These are phyloP conservation scores for Dasypogon diadema DNA, from an alignment of 2,888 invertebrate species.

Conservation along the genomic window DNA sequence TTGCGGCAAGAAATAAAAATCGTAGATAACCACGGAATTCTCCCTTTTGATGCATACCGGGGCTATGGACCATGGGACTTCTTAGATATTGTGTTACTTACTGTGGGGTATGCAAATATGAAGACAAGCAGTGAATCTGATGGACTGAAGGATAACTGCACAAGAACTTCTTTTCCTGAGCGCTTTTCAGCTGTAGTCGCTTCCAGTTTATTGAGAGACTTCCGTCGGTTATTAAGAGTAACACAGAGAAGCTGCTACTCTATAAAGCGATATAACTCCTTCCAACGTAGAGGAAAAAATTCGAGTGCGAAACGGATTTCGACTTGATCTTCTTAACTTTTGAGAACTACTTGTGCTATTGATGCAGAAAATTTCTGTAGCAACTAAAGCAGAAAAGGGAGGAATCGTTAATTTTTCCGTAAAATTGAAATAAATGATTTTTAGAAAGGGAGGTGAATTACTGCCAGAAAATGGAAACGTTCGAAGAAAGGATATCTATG, in stretches of 20 bases:
- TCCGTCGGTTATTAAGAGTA: slow-evolving; percentile 9
- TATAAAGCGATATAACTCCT: not conserved
- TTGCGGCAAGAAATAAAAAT: slow-evolving; percentile 38
- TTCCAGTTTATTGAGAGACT: slow-evolving; percentile 36
- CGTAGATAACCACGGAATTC: slow-evolving; percentile 33
- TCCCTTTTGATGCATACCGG: not conserved
- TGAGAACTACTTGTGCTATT: slow-evolving; percentile 21
- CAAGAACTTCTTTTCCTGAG: slow-evolving; percentile 34
- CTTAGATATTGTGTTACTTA: not conserved
- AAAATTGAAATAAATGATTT: not conserved
- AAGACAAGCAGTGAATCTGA: slow-evolving; percentile 23
- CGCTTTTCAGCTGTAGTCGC: slow-evolving; percentile 32
- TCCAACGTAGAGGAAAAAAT: not conserved
- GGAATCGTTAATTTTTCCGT: not conserved
- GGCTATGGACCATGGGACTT: not conserved
- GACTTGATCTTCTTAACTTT: slow-evolving; percentile 4
- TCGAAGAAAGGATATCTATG: not conserved
- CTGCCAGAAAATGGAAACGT: not conserved
- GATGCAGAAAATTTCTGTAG: slow-evolving; percentile 7
- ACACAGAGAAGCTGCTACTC: not conserved
- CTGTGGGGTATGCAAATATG: not conserved
- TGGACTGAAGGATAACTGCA: slow-evolving; percentile 38
- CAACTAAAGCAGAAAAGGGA: not conserved
- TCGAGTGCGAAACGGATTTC: slow-evolving; percentile 24
- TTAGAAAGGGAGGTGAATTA: not conserved